These are phyloP conservation scores for Phortica magna DNA, from an alignment of 2,888 invertebrate genomes.

Conservation along the genomic window DNA sequence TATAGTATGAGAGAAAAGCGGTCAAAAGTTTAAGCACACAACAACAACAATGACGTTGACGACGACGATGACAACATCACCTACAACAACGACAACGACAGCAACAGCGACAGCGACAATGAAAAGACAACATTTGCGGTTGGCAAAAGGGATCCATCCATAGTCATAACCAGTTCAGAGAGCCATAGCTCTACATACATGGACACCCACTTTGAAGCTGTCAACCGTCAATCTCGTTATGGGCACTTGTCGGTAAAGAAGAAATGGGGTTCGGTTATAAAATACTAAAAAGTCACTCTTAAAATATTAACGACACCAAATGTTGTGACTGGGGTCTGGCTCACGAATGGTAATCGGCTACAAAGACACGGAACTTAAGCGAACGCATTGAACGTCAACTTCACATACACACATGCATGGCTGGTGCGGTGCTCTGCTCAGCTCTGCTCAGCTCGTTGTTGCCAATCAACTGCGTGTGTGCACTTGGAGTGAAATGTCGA, in stretches of 20 bases:
- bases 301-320: slow-evolving; percentile 26
- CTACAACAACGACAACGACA: slow-evolving; percentile 39
- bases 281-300: slow-evolving; percentile 8
- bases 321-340: slow-evolving; percentile 20
- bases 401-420: too few species aligned
- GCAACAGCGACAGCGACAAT: slow-evolving; percentile 34
- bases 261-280: background rate
- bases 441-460: background rate
- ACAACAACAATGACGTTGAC: slow-evolving; percentile 33
- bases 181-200: slow-evolving; percentile 42
- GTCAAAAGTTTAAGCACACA: slow-evolving; percentile 53
- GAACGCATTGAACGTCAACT: background rate
- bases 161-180: slow-evolving; percentile 59
- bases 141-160: slow-evolving; percentile 43
- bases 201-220: slow-evolving; percentile 6
- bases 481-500: slow-evolving; percentile 1
- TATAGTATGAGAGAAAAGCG: slow-evolving; percentile 31
- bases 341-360: slow-evolving; percentile 41
- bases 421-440: background rate
- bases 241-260: background rate
- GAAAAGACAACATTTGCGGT: background rate
- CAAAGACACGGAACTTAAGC: slow-evolving; percentile 48
- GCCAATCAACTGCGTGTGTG: background rate
- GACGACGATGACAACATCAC: slow-evolving; percentile 22
- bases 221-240: slow-evolving; percentile 3